These are phyloP conservation scores for Catonia carolina DNA, from an alignment of 2,888 invertebrate genomes.

Conservation along the genomic window DNA sequence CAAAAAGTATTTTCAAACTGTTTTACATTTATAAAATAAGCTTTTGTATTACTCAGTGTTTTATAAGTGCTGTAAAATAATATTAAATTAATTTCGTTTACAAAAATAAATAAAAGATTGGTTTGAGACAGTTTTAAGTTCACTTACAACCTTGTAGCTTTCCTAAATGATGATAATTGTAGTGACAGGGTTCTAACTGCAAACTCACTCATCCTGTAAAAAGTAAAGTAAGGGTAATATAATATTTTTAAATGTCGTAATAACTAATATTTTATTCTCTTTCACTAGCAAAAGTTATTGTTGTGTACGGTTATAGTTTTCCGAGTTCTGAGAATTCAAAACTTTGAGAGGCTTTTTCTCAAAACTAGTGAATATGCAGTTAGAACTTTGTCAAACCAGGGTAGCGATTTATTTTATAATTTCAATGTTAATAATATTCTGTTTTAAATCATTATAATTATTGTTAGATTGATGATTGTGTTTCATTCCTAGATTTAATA, in stretches of 20 bases:
- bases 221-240: slow-evolving; percentile 10
- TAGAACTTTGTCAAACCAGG: slow-evolving; percentile 20
- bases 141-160: slow-evolving; percentile 18
- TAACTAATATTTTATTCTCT: slow-evolving; percentile 6
- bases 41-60: slow-evolving; percentile 1
- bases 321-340: slow-evolving; percentile 14
- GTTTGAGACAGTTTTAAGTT: slow-evolving; percentile 19
- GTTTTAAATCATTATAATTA: no score
- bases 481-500: no score
- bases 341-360: slow-evolving; percentile 18
- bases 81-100: slow-evolving; percentile 7
- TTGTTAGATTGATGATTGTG: no score
- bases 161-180: slow-evolving; percentile 5
- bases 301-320: slow-evolving; percentile 10
- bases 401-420: slow-evolving; percentile 23
- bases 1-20: slow-evolving; percentile 11
- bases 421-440: no score
- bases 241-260: slow-evolving; percentile 12
- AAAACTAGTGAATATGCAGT: slow-evolving; percentile 17
- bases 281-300: slow-evolving; percentile 10
- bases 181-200: slow-evolving; percentile 22
- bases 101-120: slow-evolving; percentile 15
- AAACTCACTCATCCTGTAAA: slow-evolving; percentile 8
- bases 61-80: not conserved
- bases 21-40: slow-evolving; percentile 14